Evolutionary conservation across 2,888 invertebrate species (phyloP).

Genomic region (Argyresthia goedartella): DNA sequence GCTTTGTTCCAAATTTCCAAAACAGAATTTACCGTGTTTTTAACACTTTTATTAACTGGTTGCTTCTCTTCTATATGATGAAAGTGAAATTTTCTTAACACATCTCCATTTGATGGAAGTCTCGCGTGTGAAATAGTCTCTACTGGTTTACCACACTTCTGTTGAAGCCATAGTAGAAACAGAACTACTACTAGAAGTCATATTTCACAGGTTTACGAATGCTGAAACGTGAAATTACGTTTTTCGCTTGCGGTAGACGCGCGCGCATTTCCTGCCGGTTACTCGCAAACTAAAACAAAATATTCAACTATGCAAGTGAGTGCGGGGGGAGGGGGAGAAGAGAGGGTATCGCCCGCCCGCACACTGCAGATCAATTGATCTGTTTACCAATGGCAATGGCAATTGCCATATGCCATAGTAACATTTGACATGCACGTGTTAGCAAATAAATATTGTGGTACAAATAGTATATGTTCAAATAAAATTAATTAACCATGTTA

Average conservation of each 20-base stretch:
- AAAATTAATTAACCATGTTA: no score
- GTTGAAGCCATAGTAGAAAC: not conserved
- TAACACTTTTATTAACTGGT: no score
- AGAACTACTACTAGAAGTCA: not conserved
- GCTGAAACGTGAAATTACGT: not conserved
- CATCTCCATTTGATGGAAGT: not conserved
- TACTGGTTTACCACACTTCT: not conserved
- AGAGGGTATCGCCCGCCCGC: not conserved
- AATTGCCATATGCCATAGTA: no score
- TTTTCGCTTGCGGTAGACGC: not conserved
- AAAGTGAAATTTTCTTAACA: no score
- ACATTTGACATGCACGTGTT: no score
- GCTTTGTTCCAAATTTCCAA: no score
- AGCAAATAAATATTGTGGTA: no score
- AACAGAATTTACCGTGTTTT: no score
- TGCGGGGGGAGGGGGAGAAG: not conserved
- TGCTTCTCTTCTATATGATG: no score
- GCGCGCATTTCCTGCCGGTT: not conserved
- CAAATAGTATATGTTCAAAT: no score
- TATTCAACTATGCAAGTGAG: not conserved
- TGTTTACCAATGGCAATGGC: no score
- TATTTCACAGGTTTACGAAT: not conserved
- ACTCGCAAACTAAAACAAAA: not conserved
- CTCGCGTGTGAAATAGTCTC: not conserved
- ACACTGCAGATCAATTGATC: not conserved